Conservation (phyloP, 2,113 vertebrate species). For the Epinephelus fuscoguttatus region DNA sequence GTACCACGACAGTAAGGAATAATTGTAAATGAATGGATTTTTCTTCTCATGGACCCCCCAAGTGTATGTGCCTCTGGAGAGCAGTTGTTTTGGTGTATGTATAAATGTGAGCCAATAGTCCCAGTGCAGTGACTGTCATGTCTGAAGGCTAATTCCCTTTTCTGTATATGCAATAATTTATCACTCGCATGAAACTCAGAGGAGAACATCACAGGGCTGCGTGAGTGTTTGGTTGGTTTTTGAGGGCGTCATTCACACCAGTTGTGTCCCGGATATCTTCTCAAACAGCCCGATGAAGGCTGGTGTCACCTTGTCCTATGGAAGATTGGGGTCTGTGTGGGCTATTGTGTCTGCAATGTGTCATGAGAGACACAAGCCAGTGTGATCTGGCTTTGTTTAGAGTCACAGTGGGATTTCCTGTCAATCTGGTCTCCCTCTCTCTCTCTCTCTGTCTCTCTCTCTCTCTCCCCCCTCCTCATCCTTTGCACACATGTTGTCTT, state of each 20-base stretch:
- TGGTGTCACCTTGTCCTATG: constrained; percentile 62
- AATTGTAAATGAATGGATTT: constrained; percentile 18
- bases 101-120: constrained; percentile 22
- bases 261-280: constrained; percentile 33
- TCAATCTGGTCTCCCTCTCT: constrained; percentile 54
- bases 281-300: constrained; percentile 46
- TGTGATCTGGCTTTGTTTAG: constrained; percentile 63
- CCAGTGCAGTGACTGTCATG: constrained; percentile 5
- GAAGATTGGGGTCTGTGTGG: constrained; percentile 39
- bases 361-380: constrained; percentile 50
- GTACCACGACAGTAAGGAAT: constrained; percentile 8
- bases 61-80: neutral
- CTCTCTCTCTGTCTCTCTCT: constrained; percentile 7
- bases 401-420: constrained; percentile 66
- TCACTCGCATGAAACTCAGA: constrained; percentile 4
- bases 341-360: constrained; percentile 36
- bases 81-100: constrained; percentile 1
- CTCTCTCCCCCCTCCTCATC: neutral
- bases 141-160: constrained; percentile 2
- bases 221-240: constrained; percentile 2
- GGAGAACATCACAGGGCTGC: constrained; percentile 7
- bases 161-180: neutral
- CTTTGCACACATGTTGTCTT: constrained; percentile 41
- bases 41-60: neutral
- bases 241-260: constrained; percentile 25